Evolutionary conservation across 2,888 invertebrate genomes (phyloP).

Genomic region (Amblyjoppa fuscipennis): DNA sequence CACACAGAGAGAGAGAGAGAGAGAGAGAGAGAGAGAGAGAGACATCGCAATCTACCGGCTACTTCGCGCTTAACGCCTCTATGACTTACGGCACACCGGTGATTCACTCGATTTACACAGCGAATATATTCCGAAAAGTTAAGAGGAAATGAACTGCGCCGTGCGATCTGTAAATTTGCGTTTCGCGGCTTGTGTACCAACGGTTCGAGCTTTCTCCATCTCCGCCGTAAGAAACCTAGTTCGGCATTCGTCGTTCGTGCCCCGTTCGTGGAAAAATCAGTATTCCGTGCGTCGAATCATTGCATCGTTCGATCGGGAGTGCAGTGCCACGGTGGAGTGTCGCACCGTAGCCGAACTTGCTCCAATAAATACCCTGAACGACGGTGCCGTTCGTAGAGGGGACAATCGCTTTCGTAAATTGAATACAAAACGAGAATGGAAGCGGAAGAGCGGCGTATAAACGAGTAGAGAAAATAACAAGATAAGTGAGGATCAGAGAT

Average conservation of each 20-base stretch:
- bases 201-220: conserved; percentile 22
- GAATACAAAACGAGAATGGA: conserved; percentile 37
- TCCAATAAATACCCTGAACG: conserved; percentile 42
- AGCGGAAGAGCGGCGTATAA: conserved; percentile 7
- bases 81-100: conserved; percentile 21
- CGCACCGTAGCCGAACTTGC: conserved; percentile 9
- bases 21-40: neutral
- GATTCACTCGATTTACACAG: conserved; percentile 22
- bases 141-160: conserved; percentile 29
- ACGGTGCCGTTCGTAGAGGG: conserved; percentile 31
- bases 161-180: conserved; percentile 52
- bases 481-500: neutral
- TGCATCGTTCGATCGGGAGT: conserved; percentile 53
- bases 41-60: conserved; percentile 5
- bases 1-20: neutral
- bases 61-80: conserved; percentile 17
- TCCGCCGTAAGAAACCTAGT: conserved; percentile 25
- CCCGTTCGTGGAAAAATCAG: conserved; percentile 47
- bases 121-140: conserved; percentile 21
- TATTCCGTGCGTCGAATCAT: conserved; percentile 49
- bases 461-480: conserved; percentile 1
- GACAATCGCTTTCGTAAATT: conserved; percentile 42
- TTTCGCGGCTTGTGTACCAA: conserved; percentile 6
- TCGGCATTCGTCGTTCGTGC: conserved; percentile 45
- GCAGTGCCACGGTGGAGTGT: conserved; percentile 3